Conservation (phyloP, 2,888 invertebrate species). For the Bhutanitis thaidina region DNA sequence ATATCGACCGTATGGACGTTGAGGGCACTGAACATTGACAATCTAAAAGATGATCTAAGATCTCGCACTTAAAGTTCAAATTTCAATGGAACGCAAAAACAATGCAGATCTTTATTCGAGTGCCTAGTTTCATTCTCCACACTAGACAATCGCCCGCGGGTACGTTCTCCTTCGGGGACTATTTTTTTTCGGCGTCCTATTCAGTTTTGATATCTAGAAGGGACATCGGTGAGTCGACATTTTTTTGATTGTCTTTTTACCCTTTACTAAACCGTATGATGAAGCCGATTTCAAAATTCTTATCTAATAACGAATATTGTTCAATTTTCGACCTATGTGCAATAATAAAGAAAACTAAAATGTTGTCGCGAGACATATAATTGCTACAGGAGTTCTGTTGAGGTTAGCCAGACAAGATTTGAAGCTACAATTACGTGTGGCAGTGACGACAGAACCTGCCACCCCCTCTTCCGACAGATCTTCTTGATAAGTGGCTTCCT, state of each 20-base stretch:
- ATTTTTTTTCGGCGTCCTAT: conserved; percentile 1
- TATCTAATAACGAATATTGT: too few relatives aligned
- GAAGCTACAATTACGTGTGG: too few relatives aligned
- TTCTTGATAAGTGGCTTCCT: too few relatives aligned
- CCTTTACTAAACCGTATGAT: background rate
- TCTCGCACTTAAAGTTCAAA: background rate
- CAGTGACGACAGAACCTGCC: too few relatives aligned
- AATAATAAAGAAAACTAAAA: too few relatives aligned
- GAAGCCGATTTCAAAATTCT: background rate
- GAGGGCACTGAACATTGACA: conserved; percentile 2
- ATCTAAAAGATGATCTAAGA: background rate
- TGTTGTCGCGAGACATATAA: too few relatives aligned
- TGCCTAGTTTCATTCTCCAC: conserved; percentile 8
- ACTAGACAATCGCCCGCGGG: conserved; percentile 6
- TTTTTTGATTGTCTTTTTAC: background rate
- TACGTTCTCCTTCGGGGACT: background rate
- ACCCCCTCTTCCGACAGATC: too few relatives aligned
- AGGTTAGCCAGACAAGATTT: too few relatives aligned
- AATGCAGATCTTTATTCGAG: conserved; percentile 13
- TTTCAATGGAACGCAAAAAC: background rate
- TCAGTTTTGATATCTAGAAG: conserved; percentile 1
- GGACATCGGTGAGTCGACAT: background rate
- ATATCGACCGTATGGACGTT: conserved; percentile 6
- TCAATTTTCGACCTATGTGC: too few relatives aligned
- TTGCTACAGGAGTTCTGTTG: too few relatives aligned